These are phyloP conservation scores for Drosophila cardini DNA, from an alignment of 1,140 invertebrate species.

Conservation along the genomic window DNA sequence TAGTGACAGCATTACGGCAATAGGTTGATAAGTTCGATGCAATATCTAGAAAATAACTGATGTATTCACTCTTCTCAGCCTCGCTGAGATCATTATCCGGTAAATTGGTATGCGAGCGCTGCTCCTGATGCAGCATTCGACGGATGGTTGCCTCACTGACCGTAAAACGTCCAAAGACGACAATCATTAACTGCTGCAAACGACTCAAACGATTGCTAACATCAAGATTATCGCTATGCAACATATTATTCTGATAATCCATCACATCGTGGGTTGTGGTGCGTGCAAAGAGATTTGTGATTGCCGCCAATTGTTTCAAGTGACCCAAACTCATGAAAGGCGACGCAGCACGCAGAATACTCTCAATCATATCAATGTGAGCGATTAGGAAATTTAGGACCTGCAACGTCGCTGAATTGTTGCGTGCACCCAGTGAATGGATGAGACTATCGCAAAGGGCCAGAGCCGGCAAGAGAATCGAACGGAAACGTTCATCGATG, in stretches of 20 bases:
- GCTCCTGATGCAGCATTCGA: slow-evolving; percentile 55
- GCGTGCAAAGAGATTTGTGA: slow-evolving; percentile 92
- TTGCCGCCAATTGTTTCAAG: slow-evolving; percentile 89
- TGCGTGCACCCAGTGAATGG: slow-evolving; percentile 92
- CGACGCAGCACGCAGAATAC: slow-evolving; percentile 89
- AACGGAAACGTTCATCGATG: slow-evolving; percentile 89
- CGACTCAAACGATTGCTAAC: slow-evolving; percentile 87
- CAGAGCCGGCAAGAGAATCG: slow-evolving; percentile 92
- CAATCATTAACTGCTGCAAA: slow-evolving; percentile 89
- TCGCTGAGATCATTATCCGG: slow-evolving; percentile 19
- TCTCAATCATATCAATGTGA: slow-evolving; percentile 92
- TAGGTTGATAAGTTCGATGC: slow-evolving; percentile 89
- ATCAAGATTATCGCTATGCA: slow-evolving; percentile 85
- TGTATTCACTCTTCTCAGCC: slow-evolving; percentile 41
- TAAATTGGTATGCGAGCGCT: slow-evolving; percentile 20
- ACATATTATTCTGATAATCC: slow-evolving; percentile 45
- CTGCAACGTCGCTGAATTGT: slow-evolving; percentile 92
- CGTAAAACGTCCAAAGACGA: slow-evolving; percentile 89
- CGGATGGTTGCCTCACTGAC: slow-evolving; percentile 80
- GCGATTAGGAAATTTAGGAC: slow-evolving; percentile 92
- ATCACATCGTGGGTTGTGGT: slow-evolving; percentile 85
- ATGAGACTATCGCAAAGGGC: slow-evolving; percentile 92
- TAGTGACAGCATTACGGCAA: slow-evolving; percentile 87
- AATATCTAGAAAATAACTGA: slow-evolving; percentile 86
- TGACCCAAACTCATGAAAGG: slow-evolving; percentile 87